phyloP scores from a whole-genome alignment of 2,888 invertebrate species.

The Pristionchus fissidentatus region DNA sequence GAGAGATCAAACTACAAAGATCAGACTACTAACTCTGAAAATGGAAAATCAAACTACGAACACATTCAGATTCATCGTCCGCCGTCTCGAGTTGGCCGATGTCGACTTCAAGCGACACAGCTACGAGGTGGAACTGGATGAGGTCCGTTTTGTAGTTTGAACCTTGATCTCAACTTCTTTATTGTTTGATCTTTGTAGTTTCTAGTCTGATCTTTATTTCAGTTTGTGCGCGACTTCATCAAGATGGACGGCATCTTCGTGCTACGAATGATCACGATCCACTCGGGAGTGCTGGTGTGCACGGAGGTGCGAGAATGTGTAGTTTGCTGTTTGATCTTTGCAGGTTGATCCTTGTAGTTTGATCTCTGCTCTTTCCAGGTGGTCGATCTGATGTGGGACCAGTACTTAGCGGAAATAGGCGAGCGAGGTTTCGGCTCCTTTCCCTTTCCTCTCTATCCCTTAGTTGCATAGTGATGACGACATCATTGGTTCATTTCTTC shows the following conservation, averaged over 20 bases:
- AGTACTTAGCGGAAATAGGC: constrained; percentile 64
- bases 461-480: not conserved
- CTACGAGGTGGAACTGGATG: constrained; percentile 63
- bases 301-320: constrained; percentile 54
- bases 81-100: constrained; percentile 74
- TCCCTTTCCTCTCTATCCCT: not conserved
- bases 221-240: constrained; percentile 72
- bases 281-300: constrained; percentile 68
- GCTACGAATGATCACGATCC: constrained; percentile 73
- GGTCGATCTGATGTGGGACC: constrained; percentile 74
- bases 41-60: constrained; percentile 9
- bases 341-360: constrained; percentile 1
- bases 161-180: not conserved
- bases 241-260: constrained; percentile 75
- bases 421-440: constrained; percentile 35
- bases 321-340: not conserved
- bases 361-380: constrained; percentile 49
- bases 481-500: not conserved
- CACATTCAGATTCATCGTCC: constrained; percentile 67
- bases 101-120: constrained; percentile 66
- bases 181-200: not conserved
- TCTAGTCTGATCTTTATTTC: constrained; percentile 34
- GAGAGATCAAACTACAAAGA: not conserved
- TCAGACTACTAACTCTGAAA: not conserved
- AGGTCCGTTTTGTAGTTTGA: constrained; percentile 56